These are phyloP conservation scores for Cyclura pinguis DNA, from an alignment of 2,797 vertebrate genomes.

Conservation along the genomic window DNA sequence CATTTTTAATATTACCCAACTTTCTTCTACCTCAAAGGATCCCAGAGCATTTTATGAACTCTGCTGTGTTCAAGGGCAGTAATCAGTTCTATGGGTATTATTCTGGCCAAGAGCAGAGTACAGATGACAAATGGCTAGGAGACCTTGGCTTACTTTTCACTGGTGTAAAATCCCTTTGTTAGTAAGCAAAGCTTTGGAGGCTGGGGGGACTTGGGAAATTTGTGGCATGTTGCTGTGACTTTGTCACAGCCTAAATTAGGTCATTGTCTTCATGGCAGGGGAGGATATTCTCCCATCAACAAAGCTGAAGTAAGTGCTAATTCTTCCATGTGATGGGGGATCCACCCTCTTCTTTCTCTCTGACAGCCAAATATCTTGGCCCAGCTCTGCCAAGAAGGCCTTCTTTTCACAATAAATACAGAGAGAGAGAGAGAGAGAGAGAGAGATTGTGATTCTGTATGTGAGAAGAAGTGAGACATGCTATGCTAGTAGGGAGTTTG, in stretches of 20 bases:
- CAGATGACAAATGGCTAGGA: background rate
- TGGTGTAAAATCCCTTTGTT: background rate
- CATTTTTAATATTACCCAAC: slow-evolving; percentile 21
- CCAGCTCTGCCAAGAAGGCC: background rate
- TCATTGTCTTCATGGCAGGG: background rate
- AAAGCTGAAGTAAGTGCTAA: background rate
- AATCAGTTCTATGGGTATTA: background rate
- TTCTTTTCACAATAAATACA: background rate
- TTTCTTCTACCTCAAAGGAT: slow-evolving; percentile 42
- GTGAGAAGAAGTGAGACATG: background rate
- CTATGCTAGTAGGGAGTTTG: no score
- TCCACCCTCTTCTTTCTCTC: background rate
- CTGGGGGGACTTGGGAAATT: no score
- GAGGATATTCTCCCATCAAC: background rate
- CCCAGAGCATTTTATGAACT: slow-evolving; percentile 31
- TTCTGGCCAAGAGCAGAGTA: background rate
- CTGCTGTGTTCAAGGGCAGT: slow-evolving; percentile 18
- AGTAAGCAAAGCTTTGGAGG: background rate
- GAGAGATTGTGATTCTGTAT: no score
- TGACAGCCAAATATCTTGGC: background rate
- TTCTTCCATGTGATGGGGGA: background rate
- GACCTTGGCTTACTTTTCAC: background rate
- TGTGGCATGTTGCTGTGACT: no score
- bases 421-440: background rate
- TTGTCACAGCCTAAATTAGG: background rate